A percentile compares a stretch with the other conserved stretches of the same genome.
Evolutionary conservation across 2,888 invertebrate genomes (phyloP).

Genomic region (Esperia sulphurella): DNA sequence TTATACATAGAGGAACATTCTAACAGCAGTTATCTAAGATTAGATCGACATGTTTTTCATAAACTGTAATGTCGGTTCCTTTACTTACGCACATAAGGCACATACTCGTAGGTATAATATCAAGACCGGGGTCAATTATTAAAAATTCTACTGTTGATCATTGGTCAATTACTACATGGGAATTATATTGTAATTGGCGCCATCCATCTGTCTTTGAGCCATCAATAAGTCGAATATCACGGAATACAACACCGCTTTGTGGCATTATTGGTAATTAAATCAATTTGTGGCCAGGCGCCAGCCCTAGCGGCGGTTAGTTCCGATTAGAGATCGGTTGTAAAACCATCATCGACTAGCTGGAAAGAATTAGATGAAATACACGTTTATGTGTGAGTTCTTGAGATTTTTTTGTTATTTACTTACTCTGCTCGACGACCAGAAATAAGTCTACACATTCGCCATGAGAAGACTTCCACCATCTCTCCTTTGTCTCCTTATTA

Average conservation of each 20-base stretch:
- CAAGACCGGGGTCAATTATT: too few relatives aligned
- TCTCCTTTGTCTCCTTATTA: too few relatives aligned
- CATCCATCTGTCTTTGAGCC: constrained; percentile 2
- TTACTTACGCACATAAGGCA: too few relatives aligned
- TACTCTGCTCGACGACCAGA: too few relatives aligned
- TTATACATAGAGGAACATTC: too few relatives aligned
- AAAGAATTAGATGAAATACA: not conserved
- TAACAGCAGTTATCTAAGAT: too few relatives aligned
- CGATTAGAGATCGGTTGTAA: constrained; percentile 39
- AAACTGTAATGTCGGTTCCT: too few relatives aligned
- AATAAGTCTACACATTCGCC: too few relatives aligned
- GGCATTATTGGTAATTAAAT: constrained; percentile 37
- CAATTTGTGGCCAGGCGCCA: constrained; percentile 56
- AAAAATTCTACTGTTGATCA: not conserved
- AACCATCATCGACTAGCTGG: constrained; percentile 28
- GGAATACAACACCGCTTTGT: constrained; percentile 34
- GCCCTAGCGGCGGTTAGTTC: constrained; percentile 13
- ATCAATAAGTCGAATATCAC: constrained; percentile 24
- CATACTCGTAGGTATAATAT: too few relatives aligned
- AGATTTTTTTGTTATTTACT: too few relatives aligned
- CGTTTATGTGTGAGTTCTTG: not conserved
- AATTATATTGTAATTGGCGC: not conserved
- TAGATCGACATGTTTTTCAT: too few relatives aligned
- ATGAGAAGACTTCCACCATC: too few relatives aligned
- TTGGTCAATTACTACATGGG: not conserved